These are phyloP conservation scores for Ophiothrix spiculata DNA, from an alignment of 35 echinoderm and acorn worm species.

Conservation along the genomic window DNA sequence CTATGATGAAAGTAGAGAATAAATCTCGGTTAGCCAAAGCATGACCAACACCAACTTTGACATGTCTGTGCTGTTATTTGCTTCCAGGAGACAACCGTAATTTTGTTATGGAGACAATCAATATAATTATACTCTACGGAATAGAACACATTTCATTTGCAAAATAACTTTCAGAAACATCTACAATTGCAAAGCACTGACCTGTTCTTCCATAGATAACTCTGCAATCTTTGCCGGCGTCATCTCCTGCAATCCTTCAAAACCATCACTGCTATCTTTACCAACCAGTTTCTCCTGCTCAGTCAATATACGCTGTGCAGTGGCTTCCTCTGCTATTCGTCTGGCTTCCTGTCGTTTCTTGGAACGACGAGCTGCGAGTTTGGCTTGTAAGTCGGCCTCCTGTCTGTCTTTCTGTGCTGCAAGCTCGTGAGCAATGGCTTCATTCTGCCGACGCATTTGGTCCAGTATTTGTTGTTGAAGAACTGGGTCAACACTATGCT, in stretches of 20 bases:
- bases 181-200: too few relatives aligned
- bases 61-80: too few relatives aligned
- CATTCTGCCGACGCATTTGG: slow-evolving; percentile 73
- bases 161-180: too few relatives aligned
- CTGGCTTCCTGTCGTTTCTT: slow-evolving; percentile 47
- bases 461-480: slow-evolving; percentile 79
- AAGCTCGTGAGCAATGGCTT: slow-evolving; percentile 74
- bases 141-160: too few relatives aligned
- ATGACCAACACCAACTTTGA: too few relatives aligned
- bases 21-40: too few relatives aligned
- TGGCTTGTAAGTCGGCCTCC: slow-evolving; percentile 74
- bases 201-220: slow-evolving; percentile 96
- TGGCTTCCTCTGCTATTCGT: slow-evolving; percentile 71
- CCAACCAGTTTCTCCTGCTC: slow-evolving; percentile 69
- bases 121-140: too few relatives aligned
- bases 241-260: slow-evolving; percentile 50
- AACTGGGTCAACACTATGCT: slow-evolving; percentile 63
- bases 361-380: slow-evolving; percentile 48
- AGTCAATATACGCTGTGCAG: slow-evolving; percentile 64
- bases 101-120: too few relatives aligned
- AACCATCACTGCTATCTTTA: slow-evolving; percentile 26
- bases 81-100: too few relatives aligned
- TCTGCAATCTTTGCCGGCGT: slow-evolving; percentile 62
- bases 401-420: slow-evolving; percentile 59
- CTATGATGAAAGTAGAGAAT: too few relatives aligned